phyloP scores from a whole-genome alignment of 2,797 vertebrate species.

The Tapirus indicus region DNA sequence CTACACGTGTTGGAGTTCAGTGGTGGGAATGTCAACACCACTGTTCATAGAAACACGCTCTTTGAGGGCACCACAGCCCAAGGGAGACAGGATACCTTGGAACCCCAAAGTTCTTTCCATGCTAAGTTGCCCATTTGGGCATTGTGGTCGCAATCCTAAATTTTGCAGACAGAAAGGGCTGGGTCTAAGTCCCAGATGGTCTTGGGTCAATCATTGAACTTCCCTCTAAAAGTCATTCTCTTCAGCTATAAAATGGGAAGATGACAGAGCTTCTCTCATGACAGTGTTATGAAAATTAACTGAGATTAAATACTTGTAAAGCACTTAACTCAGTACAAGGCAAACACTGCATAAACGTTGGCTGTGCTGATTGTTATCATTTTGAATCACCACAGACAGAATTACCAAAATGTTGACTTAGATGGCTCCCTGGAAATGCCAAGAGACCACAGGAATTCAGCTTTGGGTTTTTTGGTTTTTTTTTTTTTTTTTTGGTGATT shows the following conservation, averaged over 20 bases:
- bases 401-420: constrained; percentile 73
- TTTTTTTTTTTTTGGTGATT: background rate
- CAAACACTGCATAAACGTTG: constrained; percentile 51
- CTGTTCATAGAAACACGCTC: constrained; percentile 41
- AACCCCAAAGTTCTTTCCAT: background rate
- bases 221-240: constrained; percentile 30
- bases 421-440: constrained; percentile 64
- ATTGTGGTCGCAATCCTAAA: background rate
- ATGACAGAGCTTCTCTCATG: background rate
- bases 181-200: background rate
- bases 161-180: background rate
- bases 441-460: constrained; percentile 35
- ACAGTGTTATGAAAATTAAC: constrained; percentile 66
- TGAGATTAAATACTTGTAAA: constrained; percentile 74
- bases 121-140: background rate
- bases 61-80: constrained; percentile 29
- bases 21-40: constrained; percentile 30
- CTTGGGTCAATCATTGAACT: background rate
- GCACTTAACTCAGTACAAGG: constrained; percentile 64
- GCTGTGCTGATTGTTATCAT: constrained; percentile 39
- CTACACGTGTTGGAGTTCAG: constrained; percentile 58
- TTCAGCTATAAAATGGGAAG: constrained; percentile 39
- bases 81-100: background rate
- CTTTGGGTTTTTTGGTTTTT: background rate
- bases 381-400: constrained; percentile 60